Evolutionary conservation across 2,888 invertebrate species (phyloP).

Genomic region (Coelinius sp.): DNA sequence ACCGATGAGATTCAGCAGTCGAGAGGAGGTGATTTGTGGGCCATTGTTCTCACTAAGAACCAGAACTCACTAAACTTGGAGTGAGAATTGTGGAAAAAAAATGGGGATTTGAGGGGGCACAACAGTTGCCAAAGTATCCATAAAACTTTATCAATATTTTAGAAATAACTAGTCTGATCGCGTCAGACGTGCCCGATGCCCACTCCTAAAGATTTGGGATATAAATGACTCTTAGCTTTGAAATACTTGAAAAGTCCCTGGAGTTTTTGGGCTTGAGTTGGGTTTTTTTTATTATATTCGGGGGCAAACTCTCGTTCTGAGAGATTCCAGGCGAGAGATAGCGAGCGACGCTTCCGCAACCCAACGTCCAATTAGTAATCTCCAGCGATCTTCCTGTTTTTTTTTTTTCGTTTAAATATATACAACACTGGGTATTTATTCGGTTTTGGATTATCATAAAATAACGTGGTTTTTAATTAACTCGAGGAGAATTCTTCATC

Average conservation of each 20-base stretch:
- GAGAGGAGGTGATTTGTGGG: conserved; percentile 61
- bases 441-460: conserved; percentile 3
- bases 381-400: conserved; percentile 39
- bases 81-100: conserved; percentile 21
- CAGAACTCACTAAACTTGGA: conserved; percentile 11
- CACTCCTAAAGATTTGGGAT: not conserved
- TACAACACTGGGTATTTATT: conserved; percentile 9
- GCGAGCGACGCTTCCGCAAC: conserved; percentile 22
- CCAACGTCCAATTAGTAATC: conserved; percentile 50
- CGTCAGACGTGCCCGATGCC: not conserved
- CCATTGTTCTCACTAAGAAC: conserved; percentile 58
- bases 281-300: not conserved
- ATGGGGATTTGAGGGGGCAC: not conserved
- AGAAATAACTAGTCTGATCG: not conserved
- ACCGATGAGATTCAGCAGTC: conserved; percentile 60
- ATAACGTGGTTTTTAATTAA: conserved; percentile 16
- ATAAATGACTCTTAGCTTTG: not conserved
- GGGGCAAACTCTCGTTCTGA: conserved; percentile 40
- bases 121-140: not conserved
- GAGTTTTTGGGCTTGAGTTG: not conserved
- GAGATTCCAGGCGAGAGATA: not conserved
- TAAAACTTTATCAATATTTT: conserved; percentile 14
- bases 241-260: conserved; percentile 8
- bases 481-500: not conserved
- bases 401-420: conserved; percentile 12